phyloP scores from a whole-genome alignment of 2,113 vertebrate species.

The Crotalus helleri region DNA sequence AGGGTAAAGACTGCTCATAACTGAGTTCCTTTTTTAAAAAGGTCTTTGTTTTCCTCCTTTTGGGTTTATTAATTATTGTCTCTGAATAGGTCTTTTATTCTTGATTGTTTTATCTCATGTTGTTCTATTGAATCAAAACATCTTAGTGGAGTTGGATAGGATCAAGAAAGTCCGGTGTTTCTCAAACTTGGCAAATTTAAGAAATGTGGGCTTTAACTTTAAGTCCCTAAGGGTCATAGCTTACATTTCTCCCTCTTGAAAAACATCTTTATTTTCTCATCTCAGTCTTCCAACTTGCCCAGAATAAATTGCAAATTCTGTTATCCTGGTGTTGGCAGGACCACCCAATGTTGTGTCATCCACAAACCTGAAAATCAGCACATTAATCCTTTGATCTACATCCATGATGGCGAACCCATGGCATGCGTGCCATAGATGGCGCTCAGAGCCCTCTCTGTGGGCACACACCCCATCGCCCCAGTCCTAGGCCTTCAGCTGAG shows the following conservation, averaged over 20 bases:
- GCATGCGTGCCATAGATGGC: too few relatives aligned
- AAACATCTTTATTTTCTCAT: not conserved
- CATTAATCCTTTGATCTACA: not conserved
- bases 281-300: not conserved
- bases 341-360: not conserved
- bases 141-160: not conserved
- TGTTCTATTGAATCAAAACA: not conserved
- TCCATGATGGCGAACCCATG: too few relatives aligned
- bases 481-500: too few relatives aligned
- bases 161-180: not conserved
- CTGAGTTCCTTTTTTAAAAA: not conserved
- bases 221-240: not conserved
- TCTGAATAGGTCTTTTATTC: not conserved
- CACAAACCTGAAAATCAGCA: not conserved
- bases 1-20: not conserved
- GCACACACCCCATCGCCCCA: fast-evolving
- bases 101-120: not conserved
- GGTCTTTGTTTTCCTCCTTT: not conserved
- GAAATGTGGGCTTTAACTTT: not conserved
- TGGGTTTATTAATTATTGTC: not conserved
- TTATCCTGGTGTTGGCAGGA: not conserved
- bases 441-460: too few relatives aligned
- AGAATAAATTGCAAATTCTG: not conserved
- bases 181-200: not conserved
- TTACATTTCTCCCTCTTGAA: not conserved